A percentile compares a stretch with the other conserved stretches of the same genome.
phyloP scores from a whole-genome alignment of 2,797 vertebrate species.

The Poeciliopsis gracilis region DNA sequence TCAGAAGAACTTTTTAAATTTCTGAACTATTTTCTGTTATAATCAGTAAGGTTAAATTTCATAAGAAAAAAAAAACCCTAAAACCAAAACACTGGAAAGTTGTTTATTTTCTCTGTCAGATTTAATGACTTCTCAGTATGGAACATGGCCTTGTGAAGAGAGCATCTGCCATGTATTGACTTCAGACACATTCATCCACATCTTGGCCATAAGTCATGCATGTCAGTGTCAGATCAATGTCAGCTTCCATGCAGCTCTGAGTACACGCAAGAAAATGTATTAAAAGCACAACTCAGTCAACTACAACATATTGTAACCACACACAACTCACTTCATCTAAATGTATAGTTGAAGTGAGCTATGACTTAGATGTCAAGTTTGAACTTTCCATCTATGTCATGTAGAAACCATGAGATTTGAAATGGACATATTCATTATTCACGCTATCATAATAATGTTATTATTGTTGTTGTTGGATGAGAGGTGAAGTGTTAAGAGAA shows the following conservation, averaged over 20 bases:
- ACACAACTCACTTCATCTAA: too few relatives aligned
- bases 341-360: too few relatives aligned
- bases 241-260: background rate
- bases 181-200: background rate
- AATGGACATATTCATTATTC: too few relatives aligned
- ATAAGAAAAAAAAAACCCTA: background rate
- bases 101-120: background rate
- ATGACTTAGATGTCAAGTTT: too few relatives aligned
- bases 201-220: background rate
- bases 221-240: background rate
- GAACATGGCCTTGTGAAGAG: background rate
- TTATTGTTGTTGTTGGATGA: too few relatives aligned
- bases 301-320: background rate
- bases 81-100: background rate
- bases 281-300: background rate
- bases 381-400: too few relatives aligned
- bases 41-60: background rate
- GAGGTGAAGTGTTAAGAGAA: background rate
- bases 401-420: background rate
- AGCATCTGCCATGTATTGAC: background rate
- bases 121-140: background rate
- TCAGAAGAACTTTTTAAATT: background rate
- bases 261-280: background rate
- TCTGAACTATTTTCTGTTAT: too few relatives aligned
- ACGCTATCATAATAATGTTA: too few relatives aligned